Base-by-base conservation (phyloP, 2,113 vertebrate species). In the Xiphophorus couchianus region DNA sequence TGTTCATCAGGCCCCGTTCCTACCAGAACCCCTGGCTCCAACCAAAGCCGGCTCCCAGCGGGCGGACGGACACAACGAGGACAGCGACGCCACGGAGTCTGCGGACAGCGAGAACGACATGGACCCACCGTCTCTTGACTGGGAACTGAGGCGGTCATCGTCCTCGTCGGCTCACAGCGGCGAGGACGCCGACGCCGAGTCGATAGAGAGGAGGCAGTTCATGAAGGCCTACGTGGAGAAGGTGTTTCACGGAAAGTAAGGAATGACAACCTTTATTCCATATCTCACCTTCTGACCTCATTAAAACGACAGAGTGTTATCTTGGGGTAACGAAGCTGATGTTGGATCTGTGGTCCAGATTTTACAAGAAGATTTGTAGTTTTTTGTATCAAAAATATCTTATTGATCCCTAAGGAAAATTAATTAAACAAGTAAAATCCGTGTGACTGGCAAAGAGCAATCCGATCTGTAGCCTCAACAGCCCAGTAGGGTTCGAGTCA, bases 31-130 rank as follows among this genome's bases (percentile, higher is more conserved):
- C 27, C 69, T 88, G 63, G 82, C 73, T 0, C 89, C 91, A 3
- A 79, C 83, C 60, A 69, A 66, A 39, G 30, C 71, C 44, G 25
- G 42, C 35, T 48, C 75, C 5, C 73, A 74, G 31, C 84, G 65
- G 11, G 75, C 76, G 2, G 92, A 93, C 0, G 54, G 30, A 8
- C 90, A 73, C 0, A 90, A 95, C 0, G 96, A 96, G 86, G 96
- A 96, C 86, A 99, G 97, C 0, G 97, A 98, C 28, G 95, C 95
- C 73, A 99, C 98, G 0, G 97, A 98, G 86, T 99, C 97, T 0
- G 97, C 97, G 0, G 97, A 99, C 93, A 99, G 97, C 0, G 97
- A 98, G 77, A 96, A 96, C 0, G 97, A 98, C 88, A 95, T 93
- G 0, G 96, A 94, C 73, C 96, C 94, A 0, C 93, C 95, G 0